These are phyloP conservation scores for Lordiphosa collinella DNA, from an alignment of 1,140 invertebrate genomes.

Conservation along the genomic window DNA sequence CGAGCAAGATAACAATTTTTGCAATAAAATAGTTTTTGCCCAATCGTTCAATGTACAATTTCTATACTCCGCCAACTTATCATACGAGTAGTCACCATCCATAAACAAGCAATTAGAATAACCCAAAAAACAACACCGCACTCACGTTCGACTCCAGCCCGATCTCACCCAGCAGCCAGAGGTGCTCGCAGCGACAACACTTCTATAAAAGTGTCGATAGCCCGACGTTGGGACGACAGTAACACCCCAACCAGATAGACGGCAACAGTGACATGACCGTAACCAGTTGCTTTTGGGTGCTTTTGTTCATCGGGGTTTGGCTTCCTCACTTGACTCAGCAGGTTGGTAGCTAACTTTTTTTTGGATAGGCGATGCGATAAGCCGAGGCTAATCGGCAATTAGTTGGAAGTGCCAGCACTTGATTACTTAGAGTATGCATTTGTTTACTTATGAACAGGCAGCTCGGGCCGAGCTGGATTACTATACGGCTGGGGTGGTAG, in stretches of 20 bases:
- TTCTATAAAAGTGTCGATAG: not conserved
- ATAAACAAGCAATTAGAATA: no score
- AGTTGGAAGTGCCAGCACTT: constrained; percentile 2
- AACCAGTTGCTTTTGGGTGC: not conserved
- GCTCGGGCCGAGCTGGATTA: constrained; percentile 65
- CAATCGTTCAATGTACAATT: no score
- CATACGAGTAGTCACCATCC: no score
- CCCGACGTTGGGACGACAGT: constrained; percentile 1
- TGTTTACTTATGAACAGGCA: constrained; percentile 64
- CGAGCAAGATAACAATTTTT: no score
- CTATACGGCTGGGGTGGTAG: constrained; percentile 82
- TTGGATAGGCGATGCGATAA: no score
- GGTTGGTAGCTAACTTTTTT: constrained; percentile 12
- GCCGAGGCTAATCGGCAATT: constrained; percentile 8
- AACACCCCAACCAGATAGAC: not conserved
- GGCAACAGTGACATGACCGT: not conserved
- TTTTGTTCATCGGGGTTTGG: not conserved
- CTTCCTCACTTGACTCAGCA: constrained; percentile 25
- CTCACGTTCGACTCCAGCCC: not conserved
- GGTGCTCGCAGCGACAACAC: constrained; percentile 2
- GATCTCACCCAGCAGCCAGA: constrained; percentile 4
- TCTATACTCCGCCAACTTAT: no score
- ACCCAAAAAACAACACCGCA: no score
- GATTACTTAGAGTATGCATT: not conserved
- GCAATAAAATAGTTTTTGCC: no score